Percentiles rank a stretch among this genome's conserved stretches.
These are phyloP conservation scores for Diabrotica balteata DNA, from an alignment of 2,888 invertebrate species.

Conservation along the genomic window DNA sequence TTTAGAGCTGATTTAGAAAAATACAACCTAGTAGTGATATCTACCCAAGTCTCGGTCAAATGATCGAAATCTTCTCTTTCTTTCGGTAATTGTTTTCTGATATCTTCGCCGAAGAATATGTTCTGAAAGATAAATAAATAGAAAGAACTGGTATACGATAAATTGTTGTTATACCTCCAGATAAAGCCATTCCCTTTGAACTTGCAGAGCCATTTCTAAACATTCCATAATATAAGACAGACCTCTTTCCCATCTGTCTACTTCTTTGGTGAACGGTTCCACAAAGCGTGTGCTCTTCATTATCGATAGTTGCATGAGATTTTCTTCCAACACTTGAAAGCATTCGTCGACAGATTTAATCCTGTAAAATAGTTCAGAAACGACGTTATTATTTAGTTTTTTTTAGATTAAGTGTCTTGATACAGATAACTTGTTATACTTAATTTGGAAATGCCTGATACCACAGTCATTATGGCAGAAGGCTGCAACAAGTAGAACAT, in stretches of 20 bases:
- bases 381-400: no score
- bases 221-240: slow-evolving; percentile 83
- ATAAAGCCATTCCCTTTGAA: slow-evolving; percentile 87
- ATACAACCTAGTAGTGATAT: slow-evolving; percentile 67
- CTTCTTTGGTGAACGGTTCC: slow-evolving; percentile 83
- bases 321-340: slow-evolving; percentile 81
- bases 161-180: slow-evolving; percentile 66
- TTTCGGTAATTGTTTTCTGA: slow-evolving; percentile 80
- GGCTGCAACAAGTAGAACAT: no score
- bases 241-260: slow-evolving; percentile 87
- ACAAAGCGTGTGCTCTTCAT: slow-evolving; percentile 90
- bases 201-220: slow-evolving; percentile 78
- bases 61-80: slow-evolving; percentile 79
- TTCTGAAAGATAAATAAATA: slow-evolving; percentile 61
- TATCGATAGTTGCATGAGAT: slow-evolving; percentile 81
- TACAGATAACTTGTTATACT: no score
- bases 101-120: slow-evolving; percentile 88
- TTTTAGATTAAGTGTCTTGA: slow-evolving; percentile 53
- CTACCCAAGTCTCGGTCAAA: slow-evolving; percentile 75
- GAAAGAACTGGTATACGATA: not conserved
- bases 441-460: no score
- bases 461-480: no score
- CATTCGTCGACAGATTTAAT: slow-evolving; percentile 82
- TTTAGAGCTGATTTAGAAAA: slow-evolving; percentile 66
- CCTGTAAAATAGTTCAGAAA: slow-evolving; percentile 49